Percentiles rank a stretch among this genome's conserved stretches.
phyloP scores from a whole-genome alignment of 2,888 invertebrate genomes.

The Gastracanthus pulcherrimus region DNA sequence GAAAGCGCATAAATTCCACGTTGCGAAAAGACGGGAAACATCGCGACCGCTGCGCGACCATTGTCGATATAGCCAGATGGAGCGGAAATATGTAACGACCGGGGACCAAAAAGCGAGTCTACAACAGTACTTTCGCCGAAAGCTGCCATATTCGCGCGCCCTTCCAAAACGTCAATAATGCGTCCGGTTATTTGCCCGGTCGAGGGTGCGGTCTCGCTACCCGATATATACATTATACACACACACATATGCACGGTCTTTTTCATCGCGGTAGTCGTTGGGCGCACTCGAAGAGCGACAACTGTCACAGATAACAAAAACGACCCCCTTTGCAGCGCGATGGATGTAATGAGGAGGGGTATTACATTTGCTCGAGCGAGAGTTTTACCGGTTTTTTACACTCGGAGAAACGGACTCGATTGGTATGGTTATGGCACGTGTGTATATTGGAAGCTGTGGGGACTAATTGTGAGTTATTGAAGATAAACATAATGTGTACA shows the following conservation, averaged over 20 bases:
- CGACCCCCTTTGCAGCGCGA: neutral
- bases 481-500: neutral
- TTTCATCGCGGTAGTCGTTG: constrained; percentile 7
- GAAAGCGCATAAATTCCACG: too few relatives aligned
- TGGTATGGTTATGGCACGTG: neutral
- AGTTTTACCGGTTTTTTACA: neutral
- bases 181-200: constrained; percentile 18
- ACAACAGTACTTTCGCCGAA: neutral
- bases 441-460: neutral
- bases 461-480: neutral
- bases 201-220: neutral
- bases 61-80: too few relatives aligned
- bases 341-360: neutral
- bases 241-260: too few relatives aligned
- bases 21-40: too few relatives aligned
- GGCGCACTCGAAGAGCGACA: neutral
- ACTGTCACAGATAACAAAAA: too few relatives aligned
- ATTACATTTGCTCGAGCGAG: neutral
- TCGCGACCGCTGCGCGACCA: too few relatives aligned
- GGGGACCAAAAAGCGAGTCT: neutral
- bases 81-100: too few relatives aligned
- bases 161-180: constrained; percentile 28
- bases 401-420: neutral
- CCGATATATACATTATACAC: too few relatives aligned
- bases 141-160: neutral